Percentiles rank a stretch among this genome's conserved stretches.
Evolutionary conservation across 1,140 invertebrate genomes (phyloP).

Genomic region (Pseudoatta argentina): DNA sequence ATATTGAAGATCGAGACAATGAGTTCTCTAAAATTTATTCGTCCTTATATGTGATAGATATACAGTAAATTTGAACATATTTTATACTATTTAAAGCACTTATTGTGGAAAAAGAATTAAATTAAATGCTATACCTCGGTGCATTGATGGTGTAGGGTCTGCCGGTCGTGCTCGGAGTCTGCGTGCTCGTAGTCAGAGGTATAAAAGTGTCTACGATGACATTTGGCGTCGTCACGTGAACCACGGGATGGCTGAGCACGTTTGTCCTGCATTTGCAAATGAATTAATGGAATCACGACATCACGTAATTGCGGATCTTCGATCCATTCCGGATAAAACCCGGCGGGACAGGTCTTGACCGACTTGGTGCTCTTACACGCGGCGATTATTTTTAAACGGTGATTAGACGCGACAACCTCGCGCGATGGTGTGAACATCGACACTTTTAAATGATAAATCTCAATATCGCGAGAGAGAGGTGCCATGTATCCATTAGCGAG

Average conservation of each 20-base stretch:
- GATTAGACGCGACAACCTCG: slow-evolving; percentile 34
- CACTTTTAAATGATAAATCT: slow-evolving; percentile 24
- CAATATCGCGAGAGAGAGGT: not conserved
- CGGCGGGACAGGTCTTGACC: slow-evolving; percentile 1
- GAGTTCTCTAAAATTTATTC: not conserved
- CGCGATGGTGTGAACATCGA: slow-evolving; percentile 16
- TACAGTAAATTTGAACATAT: not conserved
- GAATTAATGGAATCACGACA: slow-evolving; percentile 25
- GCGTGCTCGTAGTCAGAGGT: slow-evolving; percentile 82
- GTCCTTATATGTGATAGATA: not conserved
- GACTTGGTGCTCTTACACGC: not conserved
- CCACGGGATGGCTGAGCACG: slow-evolving; percentile 80
- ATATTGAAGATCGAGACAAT: not conserved
- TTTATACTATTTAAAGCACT: not conserved
- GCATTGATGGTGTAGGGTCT: slow-evolving; percentile 81
- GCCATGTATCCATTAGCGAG: not conserved
- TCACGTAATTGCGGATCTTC: not conserved
- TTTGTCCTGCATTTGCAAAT: slow-evolving; percentile 78
- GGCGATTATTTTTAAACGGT: slow-evolving; percentile 52
- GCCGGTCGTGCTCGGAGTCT: slow-evolving; percentile 80
- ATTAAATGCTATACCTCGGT: slow-evolving; percentile 80
- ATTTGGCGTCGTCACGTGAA: slow-evolving; percentile 84
- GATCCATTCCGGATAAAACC: not conserved
- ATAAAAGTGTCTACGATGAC: slow-evolving; percentile 82
- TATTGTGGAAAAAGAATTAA: not conserved